Conservation (phyloP, 1,140 invertebrate genomes). For the Solen grandis region DNA sequence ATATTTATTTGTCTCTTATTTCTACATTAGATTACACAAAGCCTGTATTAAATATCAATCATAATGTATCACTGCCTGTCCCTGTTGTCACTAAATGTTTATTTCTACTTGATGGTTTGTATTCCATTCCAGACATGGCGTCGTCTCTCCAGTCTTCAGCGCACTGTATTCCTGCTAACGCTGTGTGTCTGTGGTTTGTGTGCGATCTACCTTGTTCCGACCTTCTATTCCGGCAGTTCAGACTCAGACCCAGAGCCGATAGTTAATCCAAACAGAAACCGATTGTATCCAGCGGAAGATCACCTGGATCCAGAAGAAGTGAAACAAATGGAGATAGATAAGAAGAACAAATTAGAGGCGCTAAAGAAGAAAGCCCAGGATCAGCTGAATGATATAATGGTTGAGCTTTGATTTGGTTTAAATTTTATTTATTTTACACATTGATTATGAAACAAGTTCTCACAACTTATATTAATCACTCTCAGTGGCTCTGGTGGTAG, state of each 20-base stretch:
- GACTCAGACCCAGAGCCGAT: constrained; percentile 7
- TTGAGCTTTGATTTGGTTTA: too few relatives aligned
- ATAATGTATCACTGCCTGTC: too few relatives aligned
- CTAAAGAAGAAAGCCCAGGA: constrained; percentile 57
- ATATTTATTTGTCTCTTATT: too few relatives aligned
- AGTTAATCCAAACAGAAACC: constrained; percentile 51
- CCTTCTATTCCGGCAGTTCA: constrained; percentile 20
- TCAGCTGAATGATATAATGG: constrained; percentile 48
- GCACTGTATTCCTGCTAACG: constrained; percentile 86
- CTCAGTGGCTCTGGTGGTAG: too few relatives aligned
- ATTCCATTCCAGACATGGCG: constrained; percentile 91
- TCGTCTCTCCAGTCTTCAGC: constrained; percentile 90
- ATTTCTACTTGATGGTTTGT: too few relatives aligned
- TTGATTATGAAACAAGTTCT: too few relatives aligned
- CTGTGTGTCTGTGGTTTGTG: constrained; percentile 82
- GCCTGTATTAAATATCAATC: too few relatives aligned
- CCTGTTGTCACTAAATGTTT: too few relatives aligned
- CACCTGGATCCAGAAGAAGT: constrained; percentile 17
- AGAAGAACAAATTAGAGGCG: constrained; percentile 35
- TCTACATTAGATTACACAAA: too few relatives aligned
- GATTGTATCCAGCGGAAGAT: not conserved
- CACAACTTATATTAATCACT: too few relatives aligned
- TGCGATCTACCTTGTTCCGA: constrained; percentile 83
- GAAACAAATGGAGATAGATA: constrained; percentile 40
- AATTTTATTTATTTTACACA: too few relatives aligned